These are phyloP conservation scores for Mustela nigripes DNA, from an alignment of 2,113 vertebrate species.

Conservation along the genomic window DNA sequence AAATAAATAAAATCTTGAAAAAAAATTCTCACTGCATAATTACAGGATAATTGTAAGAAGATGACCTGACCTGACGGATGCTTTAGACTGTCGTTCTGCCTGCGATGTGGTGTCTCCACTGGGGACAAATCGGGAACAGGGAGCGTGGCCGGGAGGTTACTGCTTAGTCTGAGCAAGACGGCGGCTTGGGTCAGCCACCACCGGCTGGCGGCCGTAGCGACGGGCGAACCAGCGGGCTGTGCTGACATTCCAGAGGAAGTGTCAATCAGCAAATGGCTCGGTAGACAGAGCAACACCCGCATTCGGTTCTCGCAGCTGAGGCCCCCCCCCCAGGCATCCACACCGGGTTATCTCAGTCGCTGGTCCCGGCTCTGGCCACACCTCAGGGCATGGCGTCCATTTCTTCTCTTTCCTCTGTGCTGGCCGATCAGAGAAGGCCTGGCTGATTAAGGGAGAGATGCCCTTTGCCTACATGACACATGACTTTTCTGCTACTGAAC, in stretches of 20 bases:
- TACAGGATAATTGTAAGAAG: too few relatives aligned
- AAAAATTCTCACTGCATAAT: not conserved
- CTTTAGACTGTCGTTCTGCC: rapidly evolving
- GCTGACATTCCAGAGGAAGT: rapidly evolving
- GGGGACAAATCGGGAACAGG: not conserved
- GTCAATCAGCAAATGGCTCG: rapidly evolving
- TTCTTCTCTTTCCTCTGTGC: not conserved
- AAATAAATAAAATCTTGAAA: not conserved
- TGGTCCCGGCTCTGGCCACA: not conserved
- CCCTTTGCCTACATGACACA: not conserved
- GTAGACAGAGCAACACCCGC: rapidly evolving
- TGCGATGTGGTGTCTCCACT: rapidly evolving
- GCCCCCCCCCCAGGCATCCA: rapidly evolving
- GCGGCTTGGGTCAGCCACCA: not conserved
- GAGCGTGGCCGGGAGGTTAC: rapidly evolving
- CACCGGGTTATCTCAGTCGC: rapidly evolving
- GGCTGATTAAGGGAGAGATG: rapidly evolving
- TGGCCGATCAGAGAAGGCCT: not conserved
- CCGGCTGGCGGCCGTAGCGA: not conserved
- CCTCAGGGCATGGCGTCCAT: rapidly evolving
- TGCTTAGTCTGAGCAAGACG: rapidly evolving
- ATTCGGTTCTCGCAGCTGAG: rapidly evolving
- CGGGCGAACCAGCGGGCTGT: rapidly evolving
- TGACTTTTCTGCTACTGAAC: rapidly evolving
- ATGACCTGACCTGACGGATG: rapidly evolving